Evolutionary conservation across 2,888 invertebrate species (phyloP), one percentile per base, ranked within the genome.

Genomic region (Idaea biselata): DNA sequence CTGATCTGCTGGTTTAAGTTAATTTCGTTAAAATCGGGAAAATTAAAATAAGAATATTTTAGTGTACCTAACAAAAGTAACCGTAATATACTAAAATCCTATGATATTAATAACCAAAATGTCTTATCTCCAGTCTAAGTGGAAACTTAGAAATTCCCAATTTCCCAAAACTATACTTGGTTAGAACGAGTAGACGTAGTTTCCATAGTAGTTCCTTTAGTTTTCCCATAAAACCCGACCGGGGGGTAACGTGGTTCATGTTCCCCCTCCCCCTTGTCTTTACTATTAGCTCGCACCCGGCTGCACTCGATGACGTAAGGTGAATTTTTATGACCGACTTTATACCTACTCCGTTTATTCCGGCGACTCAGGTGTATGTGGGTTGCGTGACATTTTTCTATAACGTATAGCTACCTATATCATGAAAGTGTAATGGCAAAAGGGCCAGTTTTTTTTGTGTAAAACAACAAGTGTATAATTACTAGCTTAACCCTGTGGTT

Each of bases 221-320:
- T 59, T 60, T 58, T 62, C 70, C 63, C 67, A 66, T 63, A 61
- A 63, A 56, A 64, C 58, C 59, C 58, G 44, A 44, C 44, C 44
- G 44, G 14, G 44, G 44, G 44, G 44, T 8, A 44, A 14, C 44
- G 1, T 25, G 25, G 25, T 25, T 25, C 25, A 25, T 14, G 44
- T 44, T 57, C 68, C 63, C 65, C 65, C 70, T 68, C 65, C 68
- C n/a, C 70, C 73, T 64, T 71, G 66, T 69, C 67, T 73, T 71
- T 64, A 70, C 70, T 68, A 71, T 70, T 71, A 71, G 68, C 67
- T 58, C 83, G 85, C 77, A 81, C 82, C 82, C 81, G 82, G 79
- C 80, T 86, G 87, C 85, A 85, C 79, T 78, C 79, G 63, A 76
- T 81, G 80, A 80, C 77, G 82, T 83, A 83, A 79, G 84, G 80